phyloP scores from a whole-genome alignment of 2,113 vertebrate genomes.

The Andinoacara biseriatus region DNA sequence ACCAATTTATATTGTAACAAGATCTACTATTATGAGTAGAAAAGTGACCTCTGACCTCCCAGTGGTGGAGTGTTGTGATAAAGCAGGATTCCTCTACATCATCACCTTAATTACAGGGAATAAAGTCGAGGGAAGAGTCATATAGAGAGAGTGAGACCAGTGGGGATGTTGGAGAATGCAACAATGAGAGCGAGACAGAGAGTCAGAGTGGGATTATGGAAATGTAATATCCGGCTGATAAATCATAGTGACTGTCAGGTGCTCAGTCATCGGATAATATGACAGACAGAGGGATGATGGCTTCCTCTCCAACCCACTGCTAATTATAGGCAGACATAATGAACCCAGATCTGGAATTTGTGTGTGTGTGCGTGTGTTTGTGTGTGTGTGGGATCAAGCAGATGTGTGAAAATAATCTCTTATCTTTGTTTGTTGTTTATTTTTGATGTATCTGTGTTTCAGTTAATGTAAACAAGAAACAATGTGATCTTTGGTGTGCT shows the following conservation, averaged over 20 bases:
- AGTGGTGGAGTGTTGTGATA: neutral
- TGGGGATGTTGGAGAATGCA: conserved; percentile 9
- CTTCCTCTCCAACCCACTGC: conserved; percentile 51
- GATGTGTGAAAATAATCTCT: neutral
- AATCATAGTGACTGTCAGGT: conserved; percentile 72
- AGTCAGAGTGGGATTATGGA: conserved; percentile 51
- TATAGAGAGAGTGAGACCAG: neutral
- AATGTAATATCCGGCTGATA: conserved; percentile 72
- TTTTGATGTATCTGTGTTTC: neutral
- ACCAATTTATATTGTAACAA: neutral
- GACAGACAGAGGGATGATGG: conserved; percentile 48
- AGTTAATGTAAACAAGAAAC: neutral
- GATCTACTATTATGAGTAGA: neutral
- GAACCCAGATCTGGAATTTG: conserved; percentile 20
- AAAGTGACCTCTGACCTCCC: conserved; percentile 21
- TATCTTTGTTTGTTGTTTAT: neutral
- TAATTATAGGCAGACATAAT: conserved; percentile 67
- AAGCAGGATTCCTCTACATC: neutral
- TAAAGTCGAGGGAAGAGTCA: neutral
- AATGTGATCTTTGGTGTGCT: neutral
- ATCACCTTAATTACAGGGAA: neutral
- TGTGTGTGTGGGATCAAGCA: neutral
- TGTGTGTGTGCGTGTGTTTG: neutral
- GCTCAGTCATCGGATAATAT: conserved; percentile 66
- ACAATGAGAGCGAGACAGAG: conserved; percentile 4